Percentiles rank a stretch among this genome's conserved stretches.
Conservation (phyloP, 2,113 vertebrate species). For the Pelmatolapia mariae region DNA sequence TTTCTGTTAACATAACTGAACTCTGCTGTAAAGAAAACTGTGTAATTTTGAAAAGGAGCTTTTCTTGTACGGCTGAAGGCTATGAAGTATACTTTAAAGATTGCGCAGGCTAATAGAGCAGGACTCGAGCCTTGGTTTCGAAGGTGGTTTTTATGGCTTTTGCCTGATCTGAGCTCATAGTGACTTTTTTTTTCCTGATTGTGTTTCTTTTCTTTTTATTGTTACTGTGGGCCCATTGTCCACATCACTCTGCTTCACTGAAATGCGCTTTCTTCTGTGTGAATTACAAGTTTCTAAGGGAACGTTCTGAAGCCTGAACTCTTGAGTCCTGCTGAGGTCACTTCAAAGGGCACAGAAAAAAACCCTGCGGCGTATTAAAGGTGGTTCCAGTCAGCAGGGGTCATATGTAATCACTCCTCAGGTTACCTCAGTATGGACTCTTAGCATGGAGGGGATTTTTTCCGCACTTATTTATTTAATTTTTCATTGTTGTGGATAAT, state of each 20-base stretch:
- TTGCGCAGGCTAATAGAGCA: background rate
- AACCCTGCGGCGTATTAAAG: background rate
- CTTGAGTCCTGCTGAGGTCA: background rate
- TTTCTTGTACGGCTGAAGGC: background rate
- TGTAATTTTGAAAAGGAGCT: background rate
- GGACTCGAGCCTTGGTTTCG: background rate
- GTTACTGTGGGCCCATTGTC: background rate
- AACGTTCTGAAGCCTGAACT: background rate
- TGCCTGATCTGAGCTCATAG: background rate
- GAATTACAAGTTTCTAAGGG: background rate
- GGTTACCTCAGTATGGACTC: background rate
- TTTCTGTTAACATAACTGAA: background rate
- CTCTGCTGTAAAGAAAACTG: background rate
- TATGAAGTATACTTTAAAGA: background rate
- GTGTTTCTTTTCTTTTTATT: background rate
- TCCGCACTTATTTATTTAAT: background rate
- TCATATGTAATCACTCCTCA: background rate
- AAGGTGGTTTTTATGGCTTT: background rate
- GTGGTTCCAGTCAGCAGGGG: background rate
- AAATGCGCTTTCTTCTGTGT: background rate
- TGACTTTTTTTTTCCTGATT: background rate
- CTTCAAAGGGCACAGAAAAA: background rate
- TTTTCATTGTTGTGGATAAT: background rate
- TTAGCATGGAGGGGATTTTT: background rate
- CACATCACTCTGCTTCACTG: background rate